Percentiles rank a stretch among this genome's conserved stretches.
Conservation (phyloP, 1,140 invertebrate species). For the Pentalonia nigronervosa region DNA sequence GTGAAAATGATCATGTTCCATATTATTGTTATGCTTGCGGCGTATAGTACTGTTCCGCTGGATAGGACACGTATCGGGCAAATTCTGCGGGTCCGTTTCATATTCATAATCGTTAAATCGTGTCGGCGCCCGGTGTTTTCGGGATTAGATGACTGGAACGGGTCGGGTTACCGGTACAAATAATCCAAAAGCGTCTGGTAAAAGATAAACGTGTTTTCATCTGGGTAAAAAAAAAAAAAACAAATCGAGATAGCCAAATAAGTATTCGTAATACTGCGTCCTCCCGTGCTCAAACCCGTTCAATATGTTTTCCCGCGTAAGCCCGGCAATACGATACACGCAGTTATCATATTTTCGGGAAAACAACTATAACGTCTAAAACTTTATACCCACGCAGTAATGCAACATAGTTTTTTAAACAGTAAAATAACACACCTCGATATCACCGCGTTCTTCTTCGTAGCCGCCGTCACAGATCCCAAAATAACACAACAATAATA, state of each 20-base stretch:
- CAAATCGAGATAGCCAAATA: too few relatives aligned
- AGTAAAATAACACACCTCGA: too few relatives aligned
- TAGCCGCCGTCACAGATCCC: too few relatives aligned
- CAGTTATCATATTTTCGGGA: neutral
- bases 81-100: neutral
- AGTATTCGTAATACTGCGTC: too few relatives aligned
- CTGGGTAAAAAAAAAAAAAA: too few relatives aligned
- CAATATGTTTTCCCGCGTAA: neutral
- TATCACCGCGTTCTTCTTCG: too few relatives aligned
- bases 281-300: too few relatives aligned
- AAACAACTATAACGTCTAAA: neutral
- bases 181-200: neutral
- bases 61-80: too few relatives aligned
- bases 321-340: neutral
- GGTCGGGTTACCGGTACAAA: neutral
- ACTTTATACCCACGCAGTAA: neutral
- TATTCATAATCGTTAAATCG: neutral
- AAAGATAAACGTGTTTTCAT: neutral
- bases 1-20: too few relatives aligned
- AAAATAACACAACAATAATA: too few relatives aligned
- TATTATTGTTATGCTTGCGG: too few relatives aligned
- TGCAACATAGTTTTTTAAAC: neutral
- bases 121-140: neutral
- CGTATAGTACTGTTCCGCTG: too few relatives aligned
- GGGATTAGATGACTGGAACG: neutral